These are phyloP conservation scores for Plemyria rubiginata DNA, from an alignment of 2,888 invertebrate species.

Conservation along the genomic window DNA sequence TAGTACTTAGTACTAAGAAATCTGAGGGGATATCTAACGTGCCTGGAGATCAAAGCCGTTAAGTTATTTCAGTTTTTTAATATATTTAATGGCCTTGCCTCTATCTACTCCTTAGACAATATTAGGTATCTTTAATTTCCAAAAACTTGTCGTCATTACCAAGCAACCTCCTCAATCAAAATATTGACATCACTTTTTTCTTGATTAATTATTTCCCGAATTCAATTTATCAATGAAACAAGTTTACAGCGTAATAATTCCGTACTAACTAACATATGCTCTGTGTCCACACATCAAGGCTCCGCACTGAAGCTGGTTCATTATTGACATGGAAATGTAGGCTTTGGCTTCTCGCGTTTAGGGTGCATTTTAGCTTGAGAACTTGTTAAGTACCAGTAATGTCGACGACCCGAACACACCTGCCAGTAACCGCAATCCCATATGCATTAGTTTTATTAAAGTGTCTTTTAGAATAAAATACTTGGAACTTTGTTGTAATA, in stretches of 20 bases:
- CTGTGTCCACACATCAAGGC: constrained; percentile 13
- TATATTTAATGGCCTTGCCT: too few relatives aligned
- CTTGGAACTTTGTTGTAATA: background rate
- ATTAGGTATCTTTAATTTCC: background rate
- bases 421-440: constrained; percentile 65
- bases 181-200: constrained; percentile 17
- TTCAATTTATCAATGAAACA: constrained; percentile 32
- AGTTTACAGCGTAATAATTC: constrained; percentile 30
- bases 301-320: constrained; percentile 21
- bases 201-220: constrained; percentile 23
- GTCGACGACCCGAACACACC: constrained; percentile 73
- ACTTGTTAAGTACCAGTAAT: constrained; percentile 53
- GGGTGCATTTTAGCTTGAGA: constrained; percentile 5
- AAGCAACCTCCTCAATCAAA: constrained; percentile 17
- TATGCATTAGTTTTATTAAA: constrained; percentile 57
- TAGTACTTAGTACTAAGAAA: too few relatives aligned
- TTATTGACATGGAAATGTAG: constrained; percentile 23
- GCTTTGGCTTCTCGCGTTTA: constrained; percentile 22
- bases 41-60: too few relatives aligned
- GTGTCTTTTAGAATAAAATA: constrained; percentile 27
- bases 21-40: too few relatives aligned
- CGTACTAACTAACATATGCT: constrained; percentile 17
- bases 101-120: too few relatives aligned
- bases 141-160: constrained; percentile 4
- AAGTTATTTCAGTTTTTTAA: too few relatives aligned